Conservation (phyloP, 92 coral and sea anemone species). For the Paragorgia papillata region DNA sequence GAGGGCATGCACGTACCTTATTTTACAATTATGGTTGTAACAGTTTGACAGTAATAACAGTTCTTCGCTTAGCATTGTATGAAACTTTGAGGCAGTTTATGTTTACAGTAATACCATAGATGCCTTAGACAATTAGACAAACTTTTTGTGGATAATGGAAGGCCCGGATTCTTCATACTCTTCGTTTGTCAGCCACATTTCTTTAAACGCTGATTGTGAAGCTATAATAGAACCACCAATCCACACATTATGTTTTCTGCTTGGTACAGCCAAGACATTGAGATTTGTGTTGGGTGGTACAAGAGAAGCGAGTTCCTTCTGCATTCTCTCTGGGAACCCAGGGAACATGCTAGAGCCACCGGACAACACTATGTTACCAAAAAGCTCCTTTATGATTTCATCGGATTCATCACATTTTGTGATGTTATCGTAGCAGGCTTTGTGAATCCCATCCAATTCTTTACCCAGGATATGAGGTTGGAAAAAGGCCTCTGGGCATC, state of each 20-base stretch:
- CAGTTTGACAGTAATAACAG: no score
- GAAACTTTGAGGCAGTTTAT: no score
- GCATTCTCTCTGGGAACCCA: constrained; percentile 87
- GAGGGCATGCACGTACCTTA: no score
- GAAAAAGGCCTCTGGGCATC: constrained; percentile 89
- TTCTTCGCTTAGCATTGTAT: no score
- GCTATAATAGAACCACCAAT: constrained; percentile 97
- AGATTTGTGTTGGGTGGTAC: constrained; percentile 84
- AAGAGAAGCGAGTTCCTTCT: constrained; percentile 75
- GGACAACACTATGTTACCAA: constrained; percentile 85
- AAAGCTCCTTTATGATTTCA: constrained; percentile 80
- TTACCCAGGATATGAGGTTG: constrained; percentile 86
- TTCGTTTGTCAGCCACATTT: constrained; percentile 97
- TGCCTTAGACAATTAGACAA: no score
- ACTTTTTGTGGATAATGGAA: constrained; percentile 76
- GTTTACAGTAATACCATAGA: not conserved
- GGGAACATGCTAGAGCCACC: constrained; percentile 96
- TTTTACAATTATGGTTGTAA: no score
- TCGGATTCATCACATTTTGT: constrained; percentile 81
- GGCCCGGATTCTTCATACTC: constrained; percentile 98
- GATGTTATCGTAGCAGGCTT: constrained; percentile 88
- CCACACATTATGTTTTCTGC: constrained; percentile 95
- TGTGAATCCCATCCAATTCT: constrained; percentile 87
- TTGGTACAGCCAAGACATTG: constrained; percentile 91
- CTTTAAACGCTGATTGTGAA: constrained; percentile 90